These are phyloP conservation scores for Antedon mediterranea DNA, from an alignment of 53 echinoderm and acorn worm genomes.

Conservation along the genomic window DNA sequence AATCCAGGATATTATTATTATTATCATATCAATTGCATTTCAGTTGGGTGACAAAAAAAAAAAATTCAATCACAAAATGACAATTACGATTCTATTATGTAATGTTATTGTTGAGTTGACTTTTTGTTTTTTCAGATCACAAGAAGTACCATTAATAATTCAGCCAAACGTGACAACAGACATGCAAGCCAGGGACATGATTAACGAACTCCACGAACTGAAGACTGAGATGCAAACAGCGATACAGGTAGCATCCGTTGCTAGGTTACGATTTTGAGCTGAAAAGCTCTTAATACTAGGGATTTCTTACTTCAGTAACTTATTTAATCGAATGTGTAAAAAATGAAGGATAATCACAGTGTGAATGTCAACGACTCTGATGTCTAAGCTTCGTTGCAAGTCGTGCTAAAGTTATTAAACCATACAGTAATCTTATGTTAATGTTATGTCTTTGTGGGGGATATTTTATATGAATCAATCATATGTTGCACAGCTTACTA, in stretches of 20 bases:
- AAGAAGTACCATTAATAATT: not conserved
- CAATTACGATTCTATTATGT: too few relatives aligned
- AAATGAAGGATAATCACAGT: too few relatives aligned
- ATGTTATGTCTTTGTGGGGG: not conserved
- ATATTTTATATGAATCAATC: not conserved
- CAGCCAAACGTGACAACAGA: conserved; percentile 1
- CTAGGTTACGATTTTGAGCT: not conserved
- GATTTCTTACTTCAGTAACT: not conserved
- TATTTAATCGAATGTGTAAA: too few relatives aligned
- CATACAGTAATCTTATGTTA: not conserved
- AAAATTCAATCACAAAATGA: too few relatives aligned
- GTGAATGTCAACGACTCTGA: not conserved
- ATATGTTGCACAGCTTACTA: not conserved
- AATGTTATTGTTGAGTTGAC: not conserved
- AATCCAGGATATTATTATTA: too few relatives aligned
- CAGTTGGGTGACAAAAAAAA: too few relatives aligned
- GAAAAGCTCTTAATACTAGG: not conserved
- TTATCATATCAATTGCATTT: too few relatives aligned
- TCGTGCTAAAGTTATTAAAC: too few relatives aligned
- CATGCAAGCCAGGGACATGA: conserved; percentile 20
- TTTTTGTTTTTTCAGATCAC: not conserved
- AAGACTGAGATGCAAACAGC: conserved; percentile 19
- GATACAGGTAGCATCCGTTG: conserved; percentile 19
- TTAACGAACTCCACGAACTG: conserved; percentile 16
- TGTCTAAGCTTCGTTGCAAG: not conserved